Base-by-base conservation (phyloP, 2,113 vertebrate species). In the Cichladusa arquata region DNA sequence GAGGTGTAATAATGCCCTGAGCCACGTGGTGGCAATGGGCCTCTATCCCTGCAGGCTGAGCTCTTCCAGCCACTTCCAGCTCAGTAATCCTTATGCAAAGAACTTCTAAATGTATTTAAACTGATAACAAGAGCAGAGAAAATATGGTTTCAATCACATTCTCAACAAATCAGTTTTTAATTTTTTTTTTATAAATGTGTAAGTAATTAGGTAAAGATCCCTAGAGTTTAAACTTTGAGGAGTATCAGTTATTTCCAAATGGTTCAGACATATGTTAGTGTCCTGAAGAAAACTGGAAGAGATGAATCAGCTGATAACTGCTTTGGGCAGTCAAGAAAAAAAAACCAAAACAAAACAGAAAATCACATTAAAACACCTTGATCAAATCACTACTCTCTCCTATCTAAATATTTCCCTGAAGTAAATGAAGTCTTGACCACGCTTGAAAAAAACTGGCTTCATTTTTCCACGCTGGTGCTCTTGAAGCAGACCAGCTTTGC, bases 11-110 rank as follows among this genome's bases (percentile, higher is more conserved):
- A 42, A 62, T 14, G 8, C 9, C 22, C 26, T 1, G 24, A 36
- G 78, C 96, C 98, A 96, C 93, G 34, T 77, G 98, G 94, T 96
- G 98, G 98, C 70, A 95, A 88, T 84, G 84, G 94, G 92, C 81
- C 80, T 88, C 95, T 12, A 92, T 25, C 58, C 23, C n/a, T 58
- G 85, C 17, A 20, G 33, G 18, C 47, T 62, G 15, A 48, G 80
- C 36, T 25, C 15, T 15, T n/a, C 24, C 20, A 53, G 20, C 57
- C 51, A 48, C 74, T 94, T 65, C 58, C 94, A 93, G 69, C 36
- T 73, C 18, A 50, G 53, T 28, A 48, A 95, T 81, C 54, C n/a
- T 45, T 57, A 72, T 26, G 86, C 79, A 58, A 96, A 97, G 48
- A 85, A 67, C 40, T 84, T 90, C 69, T 66, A 88, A 73, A 80